Conservation (phyloP, 2,113 vertebrate genomes). For the Ageneiosus marmoratus region DNA sequence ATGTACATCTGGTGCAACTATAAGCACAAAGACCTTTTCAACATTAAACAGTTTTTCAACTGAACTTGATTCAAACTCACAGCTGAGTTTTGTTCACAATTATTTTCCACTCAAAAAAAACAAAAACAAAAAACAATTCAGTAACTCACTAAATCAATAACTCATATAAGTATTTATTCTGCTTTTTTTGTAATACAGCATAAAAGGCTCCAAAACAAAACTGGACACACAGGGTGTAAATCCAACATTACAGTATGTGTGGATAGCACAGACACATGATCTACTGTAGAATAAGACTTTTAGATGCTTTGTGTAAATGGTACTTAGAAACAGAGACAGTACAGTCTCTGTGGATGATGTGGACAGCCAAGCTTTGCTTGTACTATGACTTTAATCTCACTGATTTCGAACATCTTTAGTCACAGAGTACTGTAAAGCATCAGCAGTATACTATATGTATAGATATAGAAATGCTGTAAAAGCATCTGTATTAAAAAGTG, state of each 20-base stretch:
- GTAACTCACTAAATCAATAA: constrained; percentile 42
- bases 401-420: constrained; percentile 8
- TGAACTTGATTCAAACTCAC: constrained; percentile 39
- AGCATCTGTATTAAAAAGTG: neutral
- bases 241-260: constrained; percentile 47
- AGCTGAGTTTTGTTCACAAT: constrained; percentile 27
- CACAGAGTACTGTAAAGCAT: constrained; percentile 26
- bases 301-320: constrained; percentile 47
- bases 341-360: constrained; percentile 22
- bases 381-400: constrained; percentile 8
- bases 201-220: constrained; percentile 74
- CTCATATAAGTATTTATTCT: constrained; percentile 44
- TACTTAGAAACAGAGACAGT: neutral
- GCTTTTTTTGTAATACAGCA: constrained; percentile 50
- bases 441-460: neutral
- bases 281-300: constrained; percentile 35
- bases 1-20: neutral
- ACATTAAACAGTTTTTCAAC: constrained; percentile 21
- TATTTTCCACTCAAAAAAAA: neutral
- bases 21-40: constrained; percentile 32
- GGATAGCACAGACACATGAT: constrained; percentile 32
- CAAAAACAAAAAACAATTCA: constrained; percentile 20
- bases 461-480: neutral
- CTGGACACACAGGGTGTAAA: constrained; percentile 53
- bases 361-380: constrained; percentile 1